Conservation (phyloP, 2,888 invertebrate species). For the Drosophila picticornis region DNA sequence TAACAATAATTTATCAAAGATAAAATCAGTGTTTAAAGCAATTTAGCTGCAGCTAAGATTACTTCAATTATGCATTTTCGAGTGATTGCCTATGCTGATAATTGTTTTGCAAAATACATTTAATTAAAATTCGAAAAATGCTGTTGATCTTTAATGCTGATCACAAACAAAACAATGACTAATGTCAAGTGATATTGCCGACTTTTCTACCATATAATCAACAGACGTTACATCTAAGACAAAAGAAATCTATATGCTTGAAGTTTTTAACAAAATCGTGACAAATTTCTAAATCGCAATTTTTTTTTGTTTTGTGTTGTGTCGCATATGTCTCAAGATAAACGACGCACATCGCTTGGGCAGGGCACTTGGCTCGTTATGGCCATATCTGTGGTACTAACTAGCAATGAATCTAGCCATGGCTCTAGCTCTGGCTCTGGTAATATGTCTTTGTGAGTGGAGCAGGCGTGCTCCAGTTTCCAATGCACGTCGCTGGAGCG, state of each 20-base stretch:
- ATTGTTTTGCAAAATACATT: background rate
- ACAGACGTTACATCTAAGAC: conserved; percentile 3
- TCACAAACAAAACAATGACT: background rate
- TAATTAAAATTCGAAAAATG: background rate
- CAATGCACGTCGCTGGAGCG: conserved; percentile 69
- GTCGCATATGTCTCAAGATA: conserved; percentile 42
- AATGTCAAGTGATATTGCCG: background rate
- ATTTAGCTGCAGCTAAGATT: background rate
- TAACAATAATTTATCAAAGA: background rate
- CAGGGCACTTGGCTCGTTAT: conserved; percentile 57
- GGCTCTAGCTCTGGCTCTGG: conserved; percentile 1
- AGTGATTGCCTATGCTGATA: background rate
- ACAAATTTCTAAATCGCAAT: conserved; percentile 63
- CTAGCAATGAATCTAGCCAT: conserved; percentile 3
- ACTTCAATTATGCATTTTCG: background rate
- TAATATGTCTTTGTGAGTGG: conserved; percentile 25
- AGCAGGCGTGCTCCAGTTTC: conserved; percentile 64
- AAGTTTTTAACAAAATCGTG: conserved; percentile 55
- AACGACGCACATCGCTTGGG: conserved; percentile 53
- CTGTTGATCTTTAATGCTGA: background rate
- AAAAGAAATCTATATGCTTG: conserved; percentile 41
- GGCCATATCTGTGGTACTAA: conserved; percentile 41
- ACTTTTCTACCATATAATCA: background rate
- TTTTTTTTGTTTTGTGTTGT: conserved; percentile 15
- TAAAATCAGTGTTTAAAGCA: background rate